phyloP scores from a whole-genome alignment of 2,113 vertebrate genomes.

The Leptocoma aspasia region DNA sequence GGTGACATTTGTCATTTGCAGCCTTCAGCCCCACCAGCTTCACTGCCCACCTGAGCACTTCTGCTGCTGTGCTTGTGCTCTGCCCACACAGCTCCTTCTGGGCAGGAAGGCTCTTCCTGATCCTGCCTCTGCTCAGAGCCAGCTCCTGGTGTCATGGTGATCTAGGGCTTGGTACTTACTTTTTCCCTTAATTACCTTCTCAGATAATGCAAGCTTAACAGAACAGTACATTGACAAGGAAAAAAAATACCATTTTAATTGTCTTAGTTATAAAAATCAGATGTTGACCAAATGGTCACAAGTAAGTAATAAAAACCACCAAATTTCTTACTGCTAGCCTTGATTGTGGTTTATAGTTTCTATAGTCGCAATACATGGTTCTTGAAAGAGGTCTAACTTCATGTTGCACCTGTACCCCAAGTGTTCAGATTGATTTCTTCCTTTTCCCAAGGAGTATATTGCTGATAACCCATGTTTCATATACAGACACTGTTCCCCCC shows the following conservation, averaged over 20 bases:
- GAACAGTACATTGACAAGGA: background rate
- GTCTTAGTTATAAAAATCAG: background rate
- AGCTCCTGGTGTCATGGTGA: background rate
- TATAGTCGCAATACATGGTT: background rate
- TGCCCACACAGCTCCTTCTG: background rate
- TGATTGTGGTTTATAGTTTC: background rate
- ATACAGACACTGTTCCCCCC: background rate
- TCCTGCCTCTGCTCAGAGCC: background rate
- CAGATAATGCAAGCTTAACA: background rate
- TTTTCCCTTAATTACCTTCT: background rate
- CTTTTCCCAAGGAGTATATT: background rate
- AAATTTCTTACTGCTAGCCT: background rate
- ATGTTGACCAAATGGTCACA: background rate
- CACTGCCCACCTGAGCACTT: background rate
- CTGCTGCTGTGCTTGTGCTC: background rate
- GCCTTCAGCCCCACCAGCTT: background rate
- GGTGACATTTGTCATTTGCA: background rate
- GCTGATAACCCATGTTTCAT: background rate
- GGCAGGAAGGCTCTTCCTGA: background rate
- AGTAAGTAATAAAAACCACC: background rate
- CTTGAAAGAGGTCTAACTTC: background rate
- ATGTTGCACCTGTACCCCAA: fast-evolving
- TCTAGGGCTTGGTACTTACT: background rate
- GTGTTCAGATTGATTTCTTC: background rate
- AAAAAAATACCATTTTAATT: background rate